phyloP scores from a whole-genome alignment of 1,140 invertebrate genomes.

The Lordiphosa collinella region DNA sequence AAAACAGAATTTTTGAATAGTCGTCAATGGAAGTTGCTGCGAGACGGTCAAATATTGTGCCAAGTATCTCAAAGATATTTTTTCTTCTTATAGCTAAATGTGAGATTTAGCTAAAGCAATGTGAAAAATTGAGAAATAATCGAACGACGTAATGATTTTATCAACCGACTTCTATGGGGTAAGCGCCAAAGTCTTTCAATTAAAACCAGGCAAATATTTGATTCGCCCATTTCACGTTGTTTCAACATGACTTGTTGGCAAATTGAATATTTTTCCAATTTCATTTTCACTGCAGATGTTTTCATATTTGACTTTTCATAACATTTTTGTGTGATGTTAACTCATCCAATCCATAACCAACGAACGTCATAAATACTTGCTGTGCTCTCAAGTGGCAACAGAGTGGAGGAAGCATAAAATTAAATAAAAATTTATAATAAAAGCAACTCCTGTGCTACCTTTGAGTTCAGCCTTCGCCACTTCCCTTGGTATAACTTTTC shows the following conservation, averaged over 20 bases:
- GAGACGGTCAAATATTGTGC: conserved; percentile 25
- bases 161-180: conserved; percentile 61
- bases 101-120: conserved; percentile 34
- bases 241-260: conserved; percentile 63
- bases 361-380: conserved; percentile 69
- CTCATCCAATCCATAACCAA: conserved; percentile 44
- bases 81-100: conserved; percentile 22
- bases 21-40: conserved; percentile 62
- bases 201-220: conserved; percentile 53
- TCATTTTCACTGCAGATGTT: conserved; percentile 37
- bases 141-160: conserved; percentile 42
- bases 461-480: conserved; percentile 34
- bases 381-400: conserved; percentile 73
- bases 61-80: conserved; percentile 7
- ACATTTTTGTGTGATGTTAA: conserved; percentile 59
- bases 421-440: conserved; percentile 48
- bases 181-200: conserved; percentile 51
- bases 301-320: conserved; percentile 62
- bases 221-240: conserved; percentile 36
- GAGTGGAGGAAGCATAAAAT: conserved; percentile 20
- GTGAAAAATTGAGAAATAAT: neutral
- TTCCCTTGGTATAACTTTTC: conserved; percentile 25
- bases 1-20: conserved; percentile 58
- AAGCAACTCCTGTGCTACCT: conserved; percentile 57
- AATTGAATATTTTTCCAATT: conserved; percentile 42